Evolutionary conservation across 2,797 vertebrate genomes (phyloP).

Genomic region (Hemibagrus guttatus): DNA sequence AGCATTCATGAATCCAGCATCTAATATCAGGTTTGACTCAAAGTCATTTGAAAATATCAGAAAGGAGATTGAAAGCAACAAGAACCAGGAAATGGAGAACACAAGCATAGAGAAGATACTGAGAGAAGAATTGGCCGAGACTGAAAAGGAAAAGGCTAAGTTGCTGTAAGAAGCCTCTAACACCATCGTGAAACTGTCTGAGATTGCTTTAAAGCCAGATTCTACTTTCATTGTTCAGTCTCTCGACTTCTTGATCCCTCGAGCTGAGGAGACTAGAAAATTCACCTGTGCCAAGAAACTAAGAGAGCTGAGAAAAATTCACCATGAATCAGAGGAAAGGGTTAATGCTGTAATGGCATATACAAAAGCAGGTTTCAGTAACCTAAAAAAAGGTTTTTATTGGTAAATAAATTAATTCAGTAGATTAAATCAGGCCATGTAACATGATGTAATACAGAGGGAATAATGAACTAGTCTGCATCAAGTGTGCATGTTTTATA

Average conservation of each 20-base stretch:
- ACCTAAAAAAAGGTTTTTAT: not conserved
- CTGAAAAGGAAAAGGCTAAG: not conserved
- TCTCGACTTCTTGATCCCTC: slow-evolving; percentile 32
- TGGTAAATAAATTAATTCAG: not conserved
- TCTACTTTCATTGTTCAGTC: not conserved
- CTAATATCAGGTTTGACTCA: not conserved
- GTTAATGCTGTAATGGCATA: not conserved
- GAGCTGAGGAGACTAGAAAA: slow-evolving; percentile 3
- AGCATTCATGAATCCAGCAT: not conserved
- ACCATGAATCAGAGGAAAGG: not conserved
- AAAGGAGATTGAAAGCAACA: not conserved
- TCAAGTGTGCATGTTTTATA: no score
- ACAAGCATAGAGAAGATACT: not conserved
- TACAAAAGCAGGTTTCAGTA: not conserved
- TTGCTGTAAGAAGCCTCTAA: not conserved
- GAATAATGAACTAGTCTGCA: no score
- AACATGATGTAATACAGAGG: no score
- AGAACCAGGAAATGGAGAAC: not conserved
- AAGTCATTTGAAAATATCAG: not conserved
- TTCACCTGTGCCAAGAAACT: not conserved
- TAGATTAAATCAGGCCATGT: no score
- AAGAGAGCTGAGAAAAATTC: slow-evolving; percentile 18
- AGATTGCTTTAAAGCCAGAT: slow-evolving; percentile 22
- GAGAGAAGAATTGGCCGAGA: not conserved
- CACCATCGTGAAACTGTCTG: not conserved